Evolutionary conservation across 2,888 invertebrate species (phyloP).

Genomic region (Catocala sponsa): DNA sequence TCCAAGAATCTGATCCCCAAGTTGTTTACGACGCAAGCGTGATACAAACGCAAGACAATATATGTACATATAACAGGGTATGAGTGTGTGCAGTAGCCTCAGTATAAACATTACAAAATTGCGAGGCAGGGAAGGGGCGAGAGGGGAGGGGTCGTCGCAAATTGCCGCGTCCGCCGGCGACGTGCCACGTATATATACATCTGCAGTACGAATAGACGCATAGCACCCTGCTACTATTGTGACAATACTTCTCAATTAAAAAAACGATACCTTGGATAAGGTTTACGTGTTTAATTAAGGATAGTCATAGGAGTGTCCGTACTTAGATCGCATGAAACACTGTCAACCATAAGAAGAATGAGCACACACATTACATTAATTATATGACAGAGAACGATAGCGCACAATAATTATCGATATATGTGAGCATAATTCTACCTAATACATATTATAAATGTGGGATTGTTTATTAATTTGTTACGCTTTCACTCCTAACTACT

Average conservation of each 20-base stretch:
- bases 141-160: conserved; percentile 41
- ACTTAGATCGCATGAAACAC: too few relatives aligned
- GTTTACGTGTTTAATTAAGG: too few relatives aligned
- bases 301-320: too few relatives aligned
- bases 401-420: too few relatives aligned
- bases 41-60: neutral
- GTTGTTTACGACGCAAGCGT: neutral
- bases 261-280: neutral
- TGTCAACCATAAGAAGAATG: too few relatives aligned
- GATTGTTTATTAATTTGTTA: too few relatives aligned
- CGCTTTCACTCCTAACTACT: too few relatives aligned
- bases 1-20: too few relatives aligned
- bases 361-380: too few relatives aligned
- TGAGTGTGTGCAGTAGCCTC: conserved; percentile 24
- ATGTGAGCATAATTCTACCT: too few relatives aligned
- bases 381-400: too few relatives aligned
- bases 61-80: neutral
- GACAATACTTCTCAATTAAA: conserved; percentile 4
- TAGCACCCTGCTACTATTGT: conserved; percentile 4
- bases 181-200: conserved; percentile 32
- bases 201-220: conserved; percentile 4
- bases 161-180: conserved; percentile 63
- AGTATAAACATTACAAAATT: conserved; percentile 23
- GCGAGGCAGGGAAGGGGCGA: conserved; percentile 11
- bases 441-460: too few relatives aligned